Evolutionary conservation across 2,888 invertebrate genomes (phyloP), one percentile per base, ranked within the genome.

Genomic region (Aethes cnicana): DNA sequence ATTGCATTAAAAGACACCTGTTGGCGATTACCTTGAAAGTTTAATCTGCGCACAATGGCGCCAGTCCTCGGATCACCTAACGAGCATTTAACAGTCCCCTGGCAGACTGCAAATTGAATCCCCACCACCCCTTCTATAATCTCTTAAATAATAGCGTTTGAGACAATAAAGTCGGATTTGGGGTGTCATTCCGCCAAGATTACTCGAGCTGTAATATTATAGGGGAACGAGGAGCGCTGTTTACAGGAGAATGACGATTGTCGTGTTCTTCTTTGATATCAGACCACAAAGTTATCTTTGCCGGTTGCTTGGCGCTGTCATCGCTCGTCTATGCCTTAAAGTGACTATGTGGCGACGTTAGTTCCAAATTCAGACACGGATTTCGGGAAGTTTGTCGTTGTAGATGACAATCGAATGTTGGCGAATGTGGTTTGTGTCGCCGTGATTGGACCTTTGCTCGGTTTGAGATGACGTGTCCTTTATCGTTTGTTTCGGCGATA

Each of bases 131-230:
- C 59, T 63, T 61, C 59, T 68, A 67, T 79, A 78, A 82, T 81
- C 81, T 75, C 66, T 68, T 74, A 72, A 79, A 80, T 81, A 77
- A 82, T 80, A 69, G 77, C 68, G 62, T 71, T 72, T 71, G 69
- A 74, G 77, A 81, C 80, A 81, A 80, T 82, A 81, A 81, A 80
- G 73, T 69, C 68, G 74, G 78, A 78, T 80, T 81, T 74, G 72
- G 74, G 70, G 63, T 74, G 77, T 74, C 77, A 74, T 79, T 79
- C 74, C 63, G 66, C 49, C 63, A 66, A 75, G 75, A 73, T 73
- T 68, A 68, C 63, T 59, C 17, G 58, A 47, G 53, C 47, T 42
- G 46, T 54, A 35, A 36, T 49, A 46, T 54, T 46, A 49, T 54
- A 42, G 14, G 28, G 39, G 48, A 41, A 32, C 20, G 35, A 25